Evolutionary conservation across 2,888 invertebrate genomes (phyloP).

Genomic region (Clivina fossor): DNA sequence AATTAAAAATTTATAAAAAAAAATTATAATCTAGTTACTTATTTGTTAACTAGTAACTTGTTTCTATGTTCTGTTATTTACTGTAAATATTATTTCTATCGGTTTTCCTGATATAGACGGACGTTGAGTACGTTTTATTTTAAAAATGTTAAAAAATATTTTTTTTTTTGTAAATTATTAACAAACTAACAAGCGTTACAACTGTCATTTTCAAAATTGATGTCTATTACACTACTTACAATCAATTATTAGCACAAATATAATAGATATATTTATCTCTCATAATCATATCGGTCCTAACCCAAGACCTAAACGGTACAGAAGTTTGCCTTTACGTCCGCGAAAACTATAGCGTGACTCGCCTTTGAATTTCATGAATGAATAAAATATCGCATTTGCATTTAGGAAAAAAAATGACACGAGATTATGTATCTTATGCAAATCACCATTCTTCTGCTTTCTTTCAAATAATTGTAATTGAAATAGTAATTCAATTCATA

Average conservation of each 20-base stretch:
- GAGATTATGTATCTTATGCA: conserved; percentile 20
- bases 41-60: too few relatives aligned
- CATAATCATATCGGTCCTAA: too few relatives aligned
- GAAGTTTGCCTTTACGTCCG: neutral
- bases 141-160: too few relatives aligned
- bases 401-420: conserved; percentile 31
- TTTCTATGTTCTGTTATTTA: too few relatives aligned
- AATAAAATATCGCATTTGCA: conserved; percentile 31
- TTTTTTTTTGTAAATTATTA: neutral
- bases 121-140: too few relatives aligned
- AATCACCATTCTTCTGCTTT: conserved; percentile 6
- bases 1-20: too few relatives aligned
- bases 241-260: neutral
- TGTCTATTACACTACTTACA: neutral
- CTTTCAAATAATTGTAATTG: conserved; percentile 29
- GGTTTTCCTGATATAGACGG: too few relatives aligned
- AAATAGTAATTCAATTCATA: conserved; percentile 31
- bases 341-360: conserved; percentile 22
- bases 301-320: neutral
- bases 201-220: neutral
- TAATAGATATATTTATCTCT: too few relatives aligned
- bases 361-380: conserved; percentile 33
- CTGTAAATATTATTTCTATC: too few relatives aligned
- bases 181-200: conserved; percentile 2
- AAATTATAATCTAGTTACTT: too few relatives aligned